phyloP scores from a whole-genome alignment of 1,140 invertebrate species.

The Apis laboriosa region DNA sequence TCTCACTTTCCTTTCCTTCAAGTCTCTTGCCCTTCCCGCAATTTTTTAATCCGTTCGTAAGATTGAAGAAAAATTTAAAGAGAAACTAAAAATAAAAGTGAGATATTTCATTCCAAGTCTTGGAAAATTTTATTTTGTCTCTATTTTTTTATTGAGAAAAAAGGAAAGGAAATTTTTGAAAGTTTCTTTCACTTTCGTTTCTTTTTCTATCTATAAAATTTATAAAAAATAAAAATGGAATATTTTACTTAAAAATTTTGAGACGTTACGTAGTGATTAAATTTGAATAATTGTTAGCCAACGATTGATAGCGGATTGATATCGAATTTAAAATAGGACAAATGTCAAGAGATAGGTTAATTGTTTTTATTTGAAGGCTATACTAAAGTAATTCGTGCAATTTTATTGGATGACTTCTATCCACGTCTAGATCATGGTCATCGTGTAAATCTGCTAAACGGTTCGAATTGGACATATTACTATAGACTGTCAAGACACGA shows the following conservation, averaged over 20 bases:
- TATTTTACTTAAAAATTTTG: no score
- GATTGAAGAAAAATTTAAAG: no score
- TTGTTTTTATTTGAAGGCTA: slow-evolving; percentile 10
- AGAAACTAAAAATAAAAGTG: no score
- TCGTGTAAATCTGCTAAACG: slow-evolving; percentile 37
- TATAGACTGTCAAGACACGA: slow-evolving; percentile 4
- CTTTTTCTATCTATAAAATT: no score
- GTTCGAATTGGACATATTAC: slow-evolving; percentile 47
- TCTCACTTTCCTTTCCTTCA: slow-evolving; percentile 7
- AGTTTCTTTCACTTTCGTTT: no score
- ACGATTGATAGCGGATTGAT: neutral
- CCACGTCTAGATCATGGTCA: slow-evolving; percentile 46
- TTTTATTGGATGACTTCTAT: slow-evolving; percentile 4
- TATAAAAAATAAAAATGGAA: no score
- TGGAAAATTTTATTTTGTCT: no score
- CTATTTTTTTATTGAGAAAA: no score
- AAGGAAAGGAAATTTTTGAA: no score
- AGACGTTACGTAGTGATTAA: neutral
- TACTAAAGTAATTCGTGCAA: neutral
- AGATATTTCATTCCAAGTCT: no score
- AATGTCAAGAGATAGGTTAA: slow-evolving; percentile 9
- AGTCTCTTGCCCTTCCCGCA: neutral
- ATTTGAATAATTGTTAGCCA: neutral
- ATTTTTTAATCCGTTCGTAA: neutral
- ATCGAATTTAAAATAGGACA: slow-evolving; percentile 32